These are phyloP conservation scores for Polypterus senegalus DNA, from an alignment of 2,113 vertebrate species.

Conservation along the genomic window DNA sequence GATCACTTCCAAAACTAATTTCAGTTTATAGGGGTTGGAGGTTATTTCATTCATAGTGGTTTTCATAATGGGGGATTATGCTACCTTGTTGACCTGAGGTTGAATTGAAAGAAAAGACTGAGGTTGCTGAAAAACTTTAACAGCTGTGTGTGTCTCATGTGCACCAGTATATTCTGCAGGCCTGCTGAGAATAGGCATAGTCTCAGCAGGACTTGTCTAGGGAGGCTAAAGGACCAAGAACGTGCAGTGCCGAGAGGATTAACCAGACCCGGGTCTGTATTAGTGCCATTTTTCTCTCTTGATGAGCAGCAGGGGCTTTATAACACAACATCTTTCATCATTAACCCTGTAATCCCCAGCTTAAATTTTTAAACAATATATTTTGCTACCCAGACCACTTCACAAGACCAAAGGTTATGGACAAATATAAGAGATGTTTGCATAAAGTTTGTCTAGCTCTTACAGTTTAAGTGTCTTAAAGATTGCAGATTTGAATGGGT, in stretches of 20 bases:
- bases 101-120: constrained; percentile 2
- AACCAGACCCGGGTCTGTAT: constrained; percentile 48
- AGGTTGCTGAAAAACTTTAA: constrained; percentile 1
- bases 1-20: no score
- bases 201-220: constrained; percentile 19
- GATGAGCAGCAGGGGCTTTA: constrained; percentile 47
- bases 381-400: no score
- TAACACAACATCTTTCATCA: constrained; percentile 65
- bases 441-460: no score
- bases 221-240: constrained; percentile 12
- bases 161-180: constrained; percentile 19
- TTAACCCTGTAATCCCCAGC: constrained; percentile 38
- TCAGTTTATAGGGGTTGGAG: no score
- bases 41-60: neutral
- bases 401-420: no score
- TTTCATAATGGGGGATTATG: constrained; percentile 1
- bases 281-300: constrained; percentile 57
- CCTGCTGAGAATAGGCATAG: constrained; percentile 28
- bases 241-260: constrained; percentile 31
- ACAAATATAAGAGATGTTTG: no score
- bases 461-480: no score
- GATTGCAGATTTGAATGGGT: no score
- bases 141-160: constrained; percentile 12
- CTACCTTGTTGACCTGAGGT: constrained; percentile 2
- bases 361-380: no score